These are phyloP conservation scores for Nipponacmea schrenckii DNA, from an alignment of 2,888 invertebrate species.

Conservation along the genomic window DNA sequence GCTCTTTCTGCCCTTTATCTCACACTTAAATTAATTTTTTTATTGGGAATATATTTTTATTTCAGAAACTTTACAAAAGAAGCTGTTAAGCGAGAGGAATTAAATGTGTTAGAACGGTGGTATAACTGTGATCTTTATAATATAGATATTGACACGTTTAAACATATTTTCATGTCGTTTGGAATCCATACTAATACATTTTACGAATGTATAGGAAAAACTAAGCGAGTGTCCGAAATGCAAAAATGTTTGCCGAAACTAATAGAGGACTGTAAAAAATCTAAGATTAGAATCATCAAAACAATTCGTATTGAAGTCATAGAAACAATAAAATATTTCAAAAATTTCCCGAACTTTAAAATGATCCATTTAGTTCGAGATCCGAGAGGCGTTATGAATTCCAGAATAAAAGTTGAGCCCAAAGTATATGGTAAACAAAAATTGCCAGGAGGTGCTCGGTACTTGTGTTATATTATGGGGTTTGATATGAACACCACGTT, in stretches of 20 bases:
- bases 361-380: constrained; percentile 24
- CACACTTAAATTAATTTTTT: too few relatives aligned
- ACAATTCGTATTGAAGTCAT: constrained; percentile 15
- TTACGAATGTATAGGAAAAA: background rate
- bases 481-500: background rate
- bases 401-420: background rate
- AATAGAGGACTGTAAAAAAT: constrained; percentile 9
- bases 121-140: background rate
- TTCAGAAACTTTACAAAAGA: background rate
- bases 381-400: constrained; percentile 22
- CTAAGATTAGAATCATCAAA: constrained; percentile 16
- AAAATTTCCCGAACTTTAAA: constrained; percentile 15
- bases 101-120: background rate
- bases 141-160: background rate
- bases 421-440: background rate
- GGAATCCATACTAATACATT: background rate
- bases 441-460: background rate
- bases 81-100: background rate
- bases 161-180: background rate
- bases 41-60: background rate
- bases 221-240: background rate
- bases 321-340: background rate
- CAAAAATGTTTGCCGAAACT: constrained; percentile 5
- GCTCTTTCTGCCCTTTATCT: too few relatives aligned
- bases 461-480: background rate